Percentiles rank a stretch among this genome's conserved stretches.
phyloP scores from a whole-genome alignment of 37 sponge, comb jelly and placozoan species.

The Halichondria panicea region DNA sequence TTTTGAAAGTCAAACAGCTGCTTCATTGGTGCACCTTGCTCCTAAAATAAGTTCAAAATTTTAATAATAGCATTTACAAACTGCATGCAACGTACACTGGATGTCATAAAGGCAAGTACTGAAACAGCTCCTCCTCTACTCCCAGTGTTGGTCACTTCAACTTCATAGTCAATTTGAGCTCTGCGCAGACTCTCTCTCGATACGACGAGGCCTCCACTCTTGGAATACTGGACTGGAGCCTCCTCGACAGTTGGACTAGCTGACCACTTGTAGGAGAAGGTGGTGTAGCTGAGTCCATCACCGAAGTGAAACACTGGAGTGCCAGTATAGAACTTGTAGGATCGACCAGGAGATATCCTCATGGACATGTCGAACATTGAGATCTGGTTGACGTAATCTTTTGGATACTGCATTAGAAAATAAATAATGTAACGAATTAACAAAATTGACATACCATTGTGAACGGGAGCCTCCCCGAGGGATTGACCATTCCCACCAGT shows the following conservation, averaged over 20 bases:
- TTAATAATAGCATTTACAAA: neutral
- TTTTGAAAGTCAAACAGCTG: slow-evolving; percentile 76
- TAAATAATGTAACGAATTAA: neutral
- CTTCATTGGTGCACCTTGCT: slow-evolving; percentile 56
- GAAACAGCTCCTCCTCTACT: slow-evolving; percentile 43
- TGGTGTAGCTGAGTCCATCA: slow-evolving; percentile 75
- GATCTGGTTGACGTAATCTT: slow-evolving; percentile 71
- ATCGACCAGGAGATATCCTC: slow-evolving; percentile 67
- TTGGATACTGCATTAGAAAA: slow-evolving; percentile 57
- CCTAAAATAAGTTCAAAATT: neutral
- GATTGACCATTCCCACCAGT: slow-evolving; percentile 67
- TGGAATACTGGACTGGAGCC: too few species aligned
- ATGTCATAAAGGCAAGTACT: slow-evolving; percentile 64
- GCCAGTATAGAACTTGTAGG: slow-evolving; percentile 82
- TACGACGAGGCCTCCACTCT: neutral
- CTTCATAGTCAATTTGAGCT: slow-evolving; percentile 43
- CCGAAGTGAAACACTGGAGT: slow-evolving; percentile 72
- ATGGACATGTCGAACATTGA: slow-evolving; percentile 72
- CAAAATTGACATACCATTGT: slow-evolving; percentile 54
- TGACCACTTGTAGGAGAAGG: slow-evolving; percentile 59
- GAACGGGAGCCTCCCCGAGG: slow-evolving; percentile 78
- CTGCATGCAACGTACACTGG: slow-evolving; percentile 25
- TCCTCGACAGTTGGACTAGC: neutral
- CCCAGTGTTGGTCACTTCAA: slow-evolving; percentile 78
- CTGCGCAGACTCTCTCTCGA: neutral